These are phyloP conservation scores for Urocyon cinereoargenteus DNA, from an alignment of 2,797 vertebrate species.

Conservation along the genomic window DNA sequence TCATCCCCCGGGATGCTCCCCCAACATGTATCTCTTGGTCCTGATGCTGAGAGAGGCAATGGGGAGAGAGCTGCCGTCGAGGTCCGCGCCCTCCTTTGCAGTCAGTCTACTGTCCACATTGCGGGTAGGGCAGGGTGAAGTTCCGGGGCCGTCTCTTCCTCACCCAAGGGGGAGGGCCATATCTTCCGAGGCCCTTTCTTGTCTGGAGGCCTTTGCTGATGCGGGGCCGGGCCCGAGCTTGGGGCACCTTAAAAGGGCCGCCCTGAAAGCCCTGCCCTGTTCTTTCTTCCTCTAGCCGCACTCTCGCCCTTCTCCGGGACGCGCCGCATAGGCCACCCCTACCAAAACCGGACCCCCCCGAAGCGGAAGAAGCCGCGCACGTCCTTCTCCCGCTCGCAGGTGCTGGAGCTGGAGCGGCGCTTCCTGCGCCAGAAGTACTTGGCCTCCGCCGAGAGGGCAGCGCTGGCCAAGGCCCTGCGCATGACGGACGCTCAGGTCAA, in stretches of 20 bases:
- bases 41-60: not conserved
- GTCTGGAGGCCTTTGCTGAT: not conserved
- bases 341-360: slow-evolving; percentile 97
- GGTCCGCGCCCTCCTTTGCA: not conserved
- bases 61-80: slow-evolving; percentile 34
- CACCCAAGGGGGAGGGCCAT: not conserved
- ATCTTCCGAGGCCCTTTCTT: not conserved
- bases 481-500: slow-evolving; percentile 99
- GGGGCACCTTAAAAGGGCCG: not conserved
- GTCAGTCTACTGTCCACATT: not conserved
- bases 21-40: not conserved
- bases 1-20: not conserved
- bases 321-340: slow-evolving; percentile 96
- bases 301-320: slow-evolving; percentile 96
- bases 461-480: slow-evolving; percentile 95
- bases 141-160: not conserved
- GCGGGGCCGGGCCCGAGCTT: not conserved
- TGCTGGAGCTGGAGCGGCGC: slow-evolving; percentile 98
- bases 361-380: slow-evolving; percentile 98
- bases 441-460: slow-evolving; percentile 95
- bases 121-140: not conserved
- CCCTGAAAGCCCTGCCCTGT: not conserved
- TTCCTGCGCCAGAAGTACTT: slow-evolving; percentile 98
- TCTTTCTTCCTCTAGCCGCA: slow-evolving; percentile 88
- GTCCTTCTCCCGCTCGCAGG: slow-evolving; percentile 96